Evolutionary conservation across 2,113 vertebrate genomes (phyloP), one percentile per base, ranked within the genome.

Genomic region (Pseudopipra pipra): DNA sequence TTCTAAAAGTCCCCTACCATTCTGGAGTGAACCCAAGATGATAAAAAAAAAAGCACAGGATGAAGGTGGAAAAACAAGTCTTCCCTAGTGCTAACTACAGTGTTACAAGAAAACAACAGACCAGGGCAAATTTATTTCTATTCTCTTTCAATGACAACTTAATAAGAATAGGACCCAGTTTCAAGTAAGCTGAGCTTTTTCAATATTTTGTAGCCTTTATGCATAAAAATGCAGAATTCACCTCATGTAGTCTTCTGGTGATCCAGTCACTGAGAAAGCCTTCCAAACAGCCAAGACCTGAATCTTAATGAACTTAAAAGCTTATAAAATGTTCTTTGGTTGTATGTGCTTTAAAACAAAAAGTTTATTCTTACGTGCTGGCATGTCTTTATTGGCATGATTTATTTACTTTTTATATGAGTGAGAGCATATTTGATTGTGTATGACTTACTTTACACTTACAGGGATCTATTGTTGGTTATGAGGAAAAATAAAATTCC

Each of bases 321-420:
- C 73, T 61, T 89, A n/a, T 52, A 51, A 86, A 84, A 83, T 58
- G 39, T 77, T 71, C 5, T 77, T 90, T 51, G 27, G 25, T 55
- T 85, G 59, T 44, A 59, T 74, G 59, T 52, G 39, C 61, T 84
- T 74, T 76, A 85, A 85, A 90, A 96, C 91, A 96, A 96, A 95
- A 85, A 49, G n/a, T 73, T 95, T 92, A 92, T 97, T 97, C 89
- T 95, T 88, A 18, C 37, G 35, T 43, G 47, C 80, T 95, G 74
- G 68, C 28, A 59, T 80, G 49, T 72, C 71, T 90, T 93, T 90
- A 87, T 70, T 93, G 72, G 73, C 62, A 93, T 55, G 30, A 55
- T 80, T 90, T 90, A 83, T 82, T 95, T 95, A 59, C 25, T 95
- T 96, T 97, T 96, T 91, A 95, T 91, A 85, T 58, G 56, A 87